Base-by-base conservation (phyloP, 2,113 vertebrate species). In the Spermophilus dauricus region DNA sequence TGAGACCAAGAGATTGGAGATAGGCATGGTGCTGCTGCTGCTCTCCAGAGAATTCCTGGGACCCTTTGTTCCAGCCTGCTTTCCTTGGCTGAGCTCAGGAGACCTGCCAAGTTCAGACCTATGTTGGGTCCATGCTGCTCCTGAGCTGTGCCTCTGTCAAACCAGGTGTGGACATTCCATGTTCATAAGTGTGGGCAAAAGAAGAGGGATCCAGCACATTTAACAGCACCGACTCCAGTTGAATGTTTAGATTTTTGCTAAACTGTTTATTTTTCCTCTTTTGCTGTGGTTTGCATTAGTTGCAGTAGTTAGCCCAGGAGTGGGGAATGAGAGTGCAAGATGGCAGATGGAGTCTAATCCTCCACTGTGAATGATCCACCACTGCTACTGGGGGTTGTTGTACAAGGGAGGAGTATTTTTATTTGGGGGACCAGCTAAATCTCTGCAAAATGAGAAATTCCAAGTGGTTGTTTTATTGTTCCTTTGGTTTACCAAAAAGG, bases 241-340 rank as follows among this genome's bases (percentile, higher is more conserved):
- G 96, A 97, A 97, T 97, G 96, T 97, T 96, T 90, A 97, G 97
- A 65, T 97, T 93, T 97, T 95, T 45, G 87, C 95, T 94, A 96
- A 92, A 86, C 85, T 96, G 70, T 96, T 97, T 51, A n/a, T 93
- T 91, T 96, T 82, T 45, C 76, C 82, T 53, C 48, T 96, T 97
- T 95, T 97, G 89, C 95, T 96, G 95, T 97, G 95, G 75, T 97
- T 95, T 96, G 83, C 61, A n/a, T 97, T 84, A 16, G 67, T 53
- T 81, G 85, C 84, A 42, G n/a, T 94, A 90, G 93, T 92, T 86
- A 93, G 94, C 75, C 90, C 56, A 51, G 80, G 83, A 86, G 92
- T 89, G 63, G 85, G 91, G 89, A 70, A 72, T 30, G 9, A n/a
- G 78, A 63, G 63, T 69, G 30, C 20, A 1, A 39, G 69, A 67